These are phyloP conservation scores for Hirtodrosophila confusa DNA, from an alignment of 2,888 invertebrate species.

Conservation along the genomic window DNA sequence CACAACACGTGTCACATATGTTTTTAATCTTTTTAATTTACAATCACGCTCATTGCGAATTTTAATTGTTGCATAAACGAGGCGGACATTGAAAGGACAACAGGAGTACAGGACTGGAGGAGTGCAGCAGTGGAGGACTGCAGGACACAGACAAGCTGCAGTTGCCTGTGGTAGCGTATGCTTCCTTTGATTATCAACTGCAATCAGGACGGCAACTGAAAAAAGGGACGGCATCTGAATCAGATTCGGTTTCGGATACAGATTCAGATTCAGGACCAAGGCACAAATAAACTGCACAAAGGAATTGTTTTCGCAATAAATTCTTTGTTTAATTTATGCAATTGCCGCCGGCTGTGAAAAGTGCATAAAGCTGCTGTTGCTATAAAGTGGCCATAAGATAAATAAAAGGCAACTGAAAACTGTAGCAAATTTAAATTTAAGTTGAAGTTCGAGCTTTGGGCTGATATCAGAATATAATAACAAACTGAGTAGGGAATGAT, in stretches of 20 bases:
- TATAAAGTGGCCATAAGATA: no score
- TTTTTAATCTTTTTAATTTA: conserved; percentile 77
- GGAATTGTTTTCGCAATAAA: conserved; percentile 5
- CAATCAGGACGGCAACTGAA: conserved; percentile 45
- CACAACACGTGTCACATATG: conserved; percentile 36
- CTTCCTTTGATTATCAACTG: conserved; percentile 67
- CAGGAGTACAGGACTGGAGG: conserved; percentile 2
- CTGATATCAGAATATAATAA: no score
- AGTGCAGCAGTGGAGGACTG: neutral
- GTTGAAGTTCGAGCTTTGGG: no score
- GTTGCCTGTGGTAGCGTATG: conserved; percentile 16
- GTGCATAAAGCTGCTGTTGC: no score
- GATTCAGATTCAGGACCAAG: conserved; percentile 1
- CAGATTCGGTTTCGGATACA: conserved; percentile 1
- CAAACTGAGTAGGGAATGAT: no score
- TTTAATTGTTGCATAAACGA: conserved; percentile 78
- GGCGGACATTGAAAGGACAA: conserved; percentile 38
- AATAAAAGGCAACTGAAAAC: neutral
- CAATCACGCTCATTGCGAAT: conserved; percentile 73
- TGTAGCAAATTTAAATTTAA: no score
- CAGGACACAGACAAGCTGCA: conserved; percentile 12
- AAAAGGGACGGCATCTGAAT: conserved; percentile 6
- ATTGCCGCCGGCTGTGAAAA: no score
- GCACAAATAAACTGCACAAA: conserved; percentile 11
- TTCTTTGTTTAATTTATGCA: conserved; percentile 1